phyloP scores from a whole-genome alignment of 2,113 vertebrate species.

The Elaphurus davidianus region DNA sequence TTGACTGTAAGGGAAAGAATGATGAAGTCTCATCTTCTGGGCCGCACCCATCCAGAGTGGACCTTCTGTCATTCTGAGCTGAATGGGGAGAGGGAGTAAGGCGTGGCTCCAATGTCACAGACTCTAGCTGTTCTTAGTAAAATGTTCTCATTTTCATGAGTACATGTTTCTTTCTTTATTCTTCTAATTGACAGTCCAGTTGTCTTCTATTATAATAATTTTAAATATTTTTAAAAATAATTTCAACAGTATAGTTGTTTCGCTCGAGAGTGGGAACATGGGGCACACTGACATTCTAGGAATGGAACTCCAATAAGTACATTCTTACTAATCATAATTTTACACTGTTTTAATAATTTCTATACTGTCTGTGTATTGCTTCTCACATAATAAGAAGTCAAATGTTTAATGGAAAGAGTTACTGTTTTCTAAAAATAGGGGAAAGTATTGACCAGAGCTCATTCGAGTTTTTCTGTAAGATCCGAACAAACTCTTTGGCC shows the following conservation, averaged over 20 bases:
- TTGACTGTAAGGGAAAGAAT: background rate
- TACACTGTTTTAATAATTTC: background rate
- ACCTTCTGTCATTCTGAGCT: background rate
- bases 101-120: background rate
- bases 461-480: background rate
- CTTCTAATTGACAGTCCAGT: background rate
- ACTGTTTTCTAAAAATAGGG: background rate
- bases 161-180: background rate
- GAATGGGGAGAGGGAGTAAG: rapidly evolving
- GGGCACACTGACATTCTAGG: background rate
- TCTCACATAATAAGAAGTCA: background rate
- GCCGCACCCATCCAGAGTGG: too few relatives aligned
- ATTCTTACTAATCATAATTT: background rate
- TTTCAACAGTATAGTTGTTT: background rate
- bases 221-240: background rate
- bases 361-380: background rate
- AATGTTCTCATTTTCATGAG: background rate
- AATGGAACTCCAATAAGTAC: background rate
- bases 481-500: background rate
- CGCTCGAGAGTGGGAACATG: background rate
- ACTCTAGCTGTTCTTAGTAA: background rate
- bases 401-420: background rate
- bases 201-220: background rate
- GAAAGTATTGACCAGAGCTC: background rate
- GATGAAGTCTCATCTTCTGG: background rate